Conservation (phyloP, 2,888 invertebrate species). For the Acanthacorydalis orientalis region DNA sequence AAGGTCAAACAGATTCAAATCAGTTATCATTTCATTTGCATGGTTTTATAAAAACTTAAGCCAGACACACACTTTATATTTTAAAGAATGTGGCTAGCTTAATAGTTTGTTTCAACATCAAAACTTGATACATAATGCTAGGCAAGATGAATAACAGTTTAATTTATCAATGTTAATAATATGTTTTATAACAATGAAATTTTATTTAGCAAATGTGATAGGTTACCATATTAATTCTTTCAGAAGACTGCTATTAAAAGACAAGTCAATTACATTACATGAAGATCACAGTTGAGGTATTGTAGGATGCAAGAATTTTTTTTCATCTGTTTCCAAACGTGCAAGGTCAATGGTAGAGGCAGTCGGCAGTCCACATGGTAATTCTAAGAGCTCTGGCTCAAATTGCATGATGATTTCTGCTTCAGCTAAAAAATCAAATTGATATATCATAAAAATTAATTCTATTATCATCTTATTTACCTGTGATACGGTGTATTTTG, state of each 20-base stretch:
- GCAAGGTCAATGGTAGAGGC: conserved; percentile 30
- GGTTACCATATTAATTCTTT: too few species aligned
- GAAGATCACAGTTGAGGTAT: conserved; percentile 11
- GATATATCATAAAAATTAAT: background rate
- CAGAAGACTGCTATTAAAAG: too few species aligned
- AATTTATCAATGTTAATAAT: too few species aligned
- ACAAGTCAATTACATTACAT: too few species aligned
- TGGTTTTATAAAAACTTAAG: too few species aligned
- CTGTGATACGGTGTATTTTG: conserved; percentile 56
- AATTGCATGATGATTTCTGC: conserved; percentile 66
- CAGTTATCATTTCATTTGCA: too few species aligned
- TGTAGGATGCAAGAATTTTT: conserved; percentile 17
- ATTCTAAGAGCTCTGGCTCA: conserved; percentile 47
- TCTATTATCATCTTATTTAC: conserved; percentile 25
- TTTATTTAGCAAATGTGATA: background rate
- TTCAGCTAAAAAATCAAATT: conserved; percentile 34
- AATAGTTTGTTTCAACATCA: too few species aligned
- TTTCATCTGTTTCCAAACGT: conserved; percentile 17
- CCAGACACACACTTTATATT: too few species aligned
- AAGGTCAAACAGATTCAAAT: too few species aligned
- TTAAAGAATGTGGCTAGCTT: too few species aligned
- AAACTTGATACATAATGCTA: too few species aligned
- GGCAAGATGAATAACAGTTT: too few species aligned
- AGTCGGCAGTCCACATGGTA: conserved; percentile 60
- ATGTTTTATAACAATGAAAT: background rate